Evolutionary conservation across 92 coral and sea anemone species (phyloP).

Genomic region (Actinernus sp.): DNA sequence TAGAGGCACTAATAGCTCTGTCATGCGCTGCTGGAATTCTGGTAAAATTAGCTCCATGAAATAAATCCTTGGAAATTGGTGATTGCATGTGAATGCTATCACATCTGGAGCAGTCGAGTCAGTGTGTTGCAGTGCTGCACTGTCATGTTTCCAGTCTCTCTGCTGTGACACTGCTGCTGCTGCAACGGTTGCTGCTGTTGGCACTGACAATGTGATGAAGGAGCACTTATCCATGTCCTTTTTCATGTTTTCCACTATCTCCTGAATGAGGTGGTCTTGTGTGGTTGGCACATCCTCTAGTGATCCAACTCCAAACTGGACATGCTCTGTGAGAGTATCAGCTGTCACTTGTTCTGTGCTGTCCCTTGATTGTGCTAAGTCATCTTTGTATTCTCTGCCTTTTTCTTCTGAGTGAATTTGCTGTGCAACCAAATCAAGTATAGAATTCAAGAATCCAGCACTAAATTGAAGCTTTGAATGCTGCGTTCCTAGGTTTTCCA

Average conservation of each 20-base stretch:
- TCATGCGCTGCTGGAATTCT: constrained; percentile 94
- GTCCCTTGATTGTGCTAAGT: too few species aligned
- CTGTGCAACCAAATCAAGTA: constrained; percentile 41
- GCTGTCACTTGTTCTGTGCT: constrained; percentile 27
- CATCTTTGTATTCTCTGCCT: constrained; percentile 53
- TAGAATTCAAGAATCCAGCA: constrained; percentile 49
- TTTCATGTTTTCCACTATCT: constrained; percentile 90
- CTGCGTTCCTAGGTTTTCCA: not conserved
- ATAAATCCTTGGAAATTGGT: constrained; percentile 86
- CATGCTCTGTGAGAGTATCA: not conserved
- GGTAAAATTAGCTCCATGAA: constrained; percentile 84
- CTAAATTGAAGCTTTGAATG: constrained; percentile 46
- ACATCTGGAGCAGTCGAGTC: constrained; percentile 58
- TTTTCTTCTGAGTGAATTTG: constrained; percentile 43
- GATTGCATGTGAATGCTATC: constrained; percentile 90
- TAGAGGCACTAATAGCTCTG: constrained; percentile 73
- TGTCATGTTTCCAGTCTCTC: constrained; percentile 54
- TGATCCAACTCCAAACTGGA: constrained; percentile 11
- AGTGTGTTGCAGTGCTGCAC: constrained; percentile 19
- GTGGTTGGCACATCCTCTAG: constrained; percentile 37
- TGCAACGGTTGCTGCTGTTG: constrained; percentile 90
- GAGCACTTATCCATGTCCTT: constrained; percentile 81
- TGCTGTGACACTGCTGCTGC: constrained; percentile 94
- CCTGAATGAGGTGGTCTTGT: constrained; percentile 75
- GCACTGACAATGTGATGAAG: constrained; percentile 70